phyloP scores from a whole-genome alignment of 2,797 vertebrate species.

The Micromesistius poutassou region DNA sequence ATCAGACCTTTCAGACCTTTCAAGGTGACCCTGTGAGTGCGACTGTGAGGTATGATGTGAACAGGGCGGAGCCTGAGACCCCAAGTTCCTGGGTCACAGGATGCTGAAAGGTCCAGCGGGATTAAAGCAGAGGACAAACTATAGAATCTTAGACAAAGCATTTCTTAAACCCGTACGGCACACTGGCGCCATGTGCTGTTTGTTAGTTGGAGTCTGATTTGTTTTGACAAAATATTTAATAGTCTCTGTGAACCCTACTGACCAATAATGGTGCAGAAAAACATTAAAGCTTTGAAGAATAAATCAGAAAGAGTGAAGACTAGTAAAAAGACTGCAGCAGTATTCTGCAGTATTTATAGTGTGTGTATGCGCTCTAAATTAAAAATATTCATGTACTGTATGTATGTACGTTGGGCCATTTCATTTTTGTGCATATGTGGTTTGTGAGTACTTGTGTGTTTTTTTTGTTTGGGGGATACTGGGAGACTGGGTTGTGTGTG shows the following conservation, averaged over 20 bases:
- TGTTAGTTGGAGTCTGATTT: not conserved
- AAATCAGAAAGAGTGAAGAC: not conserved
- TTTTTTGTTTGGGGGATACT: not conserved
- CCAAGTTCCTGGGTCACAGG: too few species aligned
- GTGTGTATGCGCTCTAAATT: not conserved
- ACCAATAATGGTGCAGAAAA: not conserved
- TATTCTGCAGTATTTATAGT: not conserved
- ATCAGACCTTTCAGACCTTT: too few species aligned
- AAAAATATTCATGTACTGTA: not conserved
- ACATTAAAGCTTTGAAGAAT: not conserved
- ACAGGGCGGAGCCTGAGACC: too few species aligned
- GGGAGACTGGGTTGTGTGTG: not conserved
- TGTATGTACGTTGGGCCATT: not conserved
- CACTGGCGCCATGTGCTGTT: not conserved
- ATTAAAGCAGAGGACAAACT: not conserved
- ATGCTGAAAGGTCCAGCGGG: too few species aligned
- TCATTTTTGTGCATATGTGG: not conserved
- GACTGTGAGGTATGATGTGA: too few species aligned
- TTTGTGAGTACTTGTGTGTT: not conserved
- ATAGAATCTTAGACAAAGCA: not conserved
- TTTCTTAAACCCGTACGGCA: not conserved
- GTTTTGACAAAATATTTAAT: not conserved
- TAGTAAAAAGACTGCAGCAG: not conserved
- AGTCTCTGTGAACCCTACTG: not conserved
- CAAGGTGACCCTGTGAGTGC: too few species aligned